Base-by-base conservation (phyloP, 1,140 invertebrate species). In the Meloidogyne floridensis region DNA sequence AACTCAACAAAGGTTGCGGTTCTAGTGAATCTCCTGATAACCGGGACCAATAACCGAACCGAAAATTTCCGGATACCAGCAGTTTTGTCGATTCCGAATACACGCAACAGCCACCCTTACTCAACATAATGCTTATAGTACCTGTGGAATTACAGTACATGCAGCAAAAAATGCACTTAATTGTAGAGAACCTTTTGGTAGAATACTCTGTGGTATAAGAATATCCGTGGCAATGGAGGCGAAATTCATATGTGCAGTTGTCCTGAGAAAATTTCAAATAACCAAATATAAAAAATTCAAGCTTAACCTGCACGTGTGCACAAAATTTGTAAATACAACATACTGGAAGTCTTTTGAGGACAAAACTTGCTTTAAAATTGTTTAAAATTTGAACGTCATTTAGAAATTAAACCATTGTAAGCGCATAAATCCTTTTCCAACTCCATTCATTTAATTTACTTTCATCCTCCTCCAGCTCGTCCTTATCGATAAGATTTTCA, bases 191-290 rank as follows among this genome's bases (percentile, higher is more conserved):
- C 89, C 88, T 72, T 88, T 90, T 4, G 88, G 74, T 3, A 89
- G 74, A 73, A 89, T 77, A 42, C 56, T 71, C 72, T 89, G 86
- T n/a, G 88, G 84, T 43, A 89, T 85, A 1, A 90, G 75, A 18
- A 89, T 75, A 71, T 89, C 88, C 2, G 84, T 86, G 5, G 88
- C 84, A 69, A 90, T 89, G 10, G 89, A 86, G 3, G 88, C 88
- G 47, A 89, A 89, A 78, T 89, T 89, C 69, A 89, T 42, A 78
- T 89, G 88, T 8, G 85, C 83, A n/a, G 86, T 81, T 54, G 81
- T 80, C 43, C 82, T 82, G n/a, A 47, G 42, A 42, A 53, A 5
- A 15, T 73, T 2, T 6, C 47, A 47, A 0, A 5, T 47, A 6
- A 42, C 15, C 32, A n/a, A 2, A 42, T 42, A n/a, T 74, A 7